Evolutionary conservation across 2,113 vertebrate species (phyloP), one percentile per base, ranked within the genome.

Genomic region (Pachycephala philippinensis): DNA sequence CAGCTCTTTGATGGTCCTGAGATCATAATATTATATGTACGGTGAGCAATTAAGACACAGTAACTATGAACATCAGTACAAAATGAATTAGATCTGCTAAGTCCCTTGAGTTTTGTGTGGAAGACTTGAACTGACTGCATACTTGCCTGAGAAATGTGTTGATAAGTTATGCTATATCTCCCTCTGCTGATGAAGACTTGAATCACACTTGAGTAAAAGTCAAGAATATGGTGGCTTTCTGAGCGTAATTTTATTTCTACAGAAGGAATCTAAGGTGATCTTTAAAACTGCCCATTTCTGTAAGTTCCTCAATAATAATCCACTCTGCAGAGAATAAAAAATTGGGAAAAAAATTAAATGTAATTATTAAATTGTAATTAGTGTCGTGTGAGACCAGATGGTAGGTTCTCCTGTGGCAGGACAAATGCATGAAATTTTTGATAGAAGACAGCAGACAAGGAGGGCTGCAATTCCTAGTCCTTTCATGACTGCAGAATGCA

Each of bases 151-250:
- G 18, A 68, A 57, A 50, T 33, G 13, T 17, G 52, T 42, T 57
- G 17, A 6, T 61, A 70, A 75, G 0, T 87, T 74, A 33, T 59
- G 8, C 21, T 74, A 3, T 42, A 59, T 30, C 89, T 61, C 89
- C 92, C 87, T 50, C 92, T 95, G 61, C 60, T 87, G 95, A 90
- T 23, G 21, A 52, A n/a, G 20, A 10, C 23, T 50, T 83, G 57
- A 26, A 83, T 68, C 7, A 4, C 35, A n/a, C 20, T 9, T 40
- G 35, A 35, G 33, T n/a, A 6, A 22, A 75, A 69, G 21, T 71
- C 28, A 70, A 40, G 17, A 20, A 27, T 37, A 37, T 5, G 30
- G 16, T 4, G 8, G 4, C 21, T 45, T 93, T 85, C 61, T 72
- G 31, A n/a, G 22, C 0, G 0, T 27, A 7, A 17, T 44, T 84